These are phyloP conservation scores for Lochmaea capreae DNA, from an alignment of 2,888 invertebrate species.

Conservation along the genomic window DNA sequence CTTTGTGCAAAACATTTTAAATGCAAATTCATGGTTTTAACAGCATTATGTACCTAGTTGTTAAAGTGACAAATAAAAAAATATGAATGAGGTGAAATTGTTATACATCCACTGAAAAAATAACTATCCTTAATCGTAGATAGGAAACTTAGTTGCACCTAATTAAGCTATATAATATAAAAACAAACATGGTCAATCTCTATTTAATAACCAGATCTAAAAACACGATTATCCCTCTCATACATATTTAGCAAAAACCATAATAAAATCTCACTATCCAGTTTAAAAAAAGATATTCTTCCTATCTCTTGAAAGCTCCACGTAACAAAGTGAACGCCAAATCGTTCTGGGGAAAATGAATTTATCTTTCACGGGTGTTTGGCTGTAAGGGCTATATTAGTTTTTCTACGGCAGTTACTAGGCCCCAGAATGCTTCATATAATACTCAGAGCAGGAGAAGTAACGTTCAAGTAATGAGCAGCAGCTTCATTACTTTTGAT, in stretches of 20 bases:
- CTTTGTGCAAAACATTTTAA: conserved; percentile 2
- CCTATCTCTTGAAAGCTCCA: conserved; percentile 14
- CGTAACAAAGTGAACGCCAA: conserved; percentile 28
- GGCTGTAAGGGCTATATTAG: conserved; percentile 45
- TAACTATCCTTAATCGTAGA: too few relatives aligned
- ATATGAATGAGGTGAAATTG: too few relatives aligned
- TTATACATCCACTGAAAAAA: too few relatives aligned
- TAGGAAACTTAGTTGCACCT: too few relatives aligned
- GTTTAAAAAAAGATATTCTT: conserved; percentile 8
- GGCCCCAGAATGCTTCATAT: conserved; percentile 35
- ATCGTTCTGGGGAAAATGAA: conserved; percentile 40
- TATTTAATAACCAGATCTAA: background rate
- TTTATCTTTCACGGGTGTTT: conserved; percentile 45
- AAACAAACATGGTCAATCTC: background rate
- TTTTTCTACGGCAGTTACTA: conserved; percentile 36
- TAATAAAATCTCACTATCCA: background rate
- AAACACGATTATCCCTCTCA: background rate
- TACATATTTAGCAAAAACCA: background rate
- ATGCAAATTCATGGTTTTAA: conserved; percentile 1
- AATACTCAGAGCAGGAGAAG: conserved; percentile 29
- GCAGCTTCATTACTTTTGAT: conserved; percentile 37
- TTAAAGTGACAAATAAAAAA: background rate
- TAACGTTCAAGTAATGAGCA: conserved; percentile 31
- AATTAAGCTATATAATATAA: too few relatives aligned
- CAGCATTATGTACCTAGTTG: background rate